Conservation (phyloP, 2,888 invertebrate species). For the Campoplex capitator region DNA sequence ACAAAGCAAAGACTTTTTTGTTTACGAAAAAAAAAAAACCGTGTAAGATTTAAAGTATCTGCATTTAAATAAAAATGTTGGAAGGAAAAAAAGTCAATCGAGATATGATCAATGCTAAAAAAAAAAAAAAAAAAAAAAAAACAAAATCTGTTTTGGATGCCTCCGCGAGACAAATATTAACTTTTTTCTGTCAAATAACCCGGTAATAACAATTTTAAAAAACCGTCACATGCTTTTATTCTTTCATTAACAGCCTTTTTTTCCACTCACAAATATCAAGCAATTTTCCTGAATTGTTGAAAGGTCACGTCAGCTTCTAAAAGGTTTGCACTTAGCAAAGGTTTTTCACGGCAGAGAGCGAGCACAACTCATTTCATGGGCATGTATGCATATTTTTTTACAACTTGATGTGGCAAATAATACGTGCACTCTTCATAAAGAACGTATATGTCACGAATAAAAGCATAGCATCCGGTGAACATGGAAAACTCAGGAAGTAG, state of each 20-base stretch:
- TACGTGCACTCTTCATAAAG: slow-evolving; percentile 16
- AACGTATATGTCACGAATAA: slow-evolving; percentile 14
- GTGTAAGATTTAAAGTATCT: not conserved
- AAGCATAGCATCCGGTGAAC: slow-evolving; percentile 24
- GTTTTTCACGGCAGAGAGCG: not conserved
- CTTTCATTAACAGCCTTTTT: not conserved
- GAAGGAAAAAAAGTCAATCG: too few species aligned
- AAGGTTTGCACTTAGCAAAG: slow-evolving; percentile 2
- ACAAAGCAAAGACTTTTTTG: not conserved
- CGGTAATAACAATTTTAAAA: not conserved
- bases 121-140: too few species aligned
- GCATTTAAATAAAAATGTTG: too few species aligned
- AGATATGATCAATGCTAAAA: too few species aligned
- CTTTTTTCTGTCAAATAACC: not conserved
- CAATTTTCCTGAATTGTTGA: not conserved
- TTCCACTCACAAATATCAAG: not conserved
- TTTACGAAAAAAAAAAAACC: not conserved
- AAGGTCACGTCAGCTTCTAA: not conserved
- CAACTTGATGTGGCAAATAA: slow-evolving; percentile 23
- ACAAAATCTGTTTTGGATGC: too few species aligned
- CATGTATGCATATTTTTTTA: slow-evolving; percentile 1
- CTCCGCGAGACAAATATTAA: too few species aligned
- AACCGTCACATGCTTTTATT: not conserved
- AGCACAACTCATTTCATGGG: not conserved
- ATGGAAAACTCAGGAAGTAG: slow-evolving; percentile 16